Base-by-base conservation (phyloP, 2,797 vertebrate species). In the Zalophus californianus region DNA sequence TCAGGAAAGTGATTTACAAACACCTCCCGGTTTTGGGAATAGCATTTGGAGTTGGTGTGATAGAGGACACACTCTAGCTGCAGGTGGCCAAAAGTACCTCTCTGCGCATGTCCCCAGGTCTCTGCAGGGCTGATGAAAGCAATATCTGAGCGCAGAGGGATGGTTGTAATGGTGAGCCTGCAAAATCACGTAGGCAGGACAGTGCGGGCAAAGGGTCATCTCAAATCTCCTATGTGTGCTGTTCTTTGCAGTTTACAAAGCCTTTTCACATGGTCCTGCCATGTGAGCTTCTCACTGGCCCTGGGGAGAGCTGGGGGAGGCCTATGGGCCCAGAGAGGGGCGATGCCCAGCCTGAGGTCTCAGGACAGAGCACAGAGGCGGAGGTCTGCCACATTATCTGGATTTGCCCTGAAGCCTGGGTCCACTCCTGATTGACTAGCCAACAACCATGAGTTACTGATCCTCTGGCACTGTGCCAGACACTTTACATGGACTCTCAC, bases 1-100 rank as follows among this genome's bases (percentile, higher is more conserved):
- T 29, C n/a, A 82, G 77, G 62, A 88, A 79, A 91, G 72, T 48
- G 78, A 94, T 88, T 73, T 90, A 41, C 11, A 93, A 35, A 75
- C 23, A 21, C 85, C 60, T 75, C 58, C 1, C 38, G 20, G 8
- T 66, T 89, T 89, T 44, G 52, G 14, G 32, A 44, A 60, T 29
- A 15, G 32, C 38, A 58, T 73, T 89, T 32, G 60, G 60, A 73
- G 29, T 35, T 54, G 25, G 62, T 85, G 35, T 56, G 23, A n/a
- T 54, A 16, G 73, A 80, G 84, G 41, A 75, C 9, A 85, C 48
- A 16, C 83, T n/a, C 23, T 3, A 78, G 44, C 38, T 86, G 38
- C 25, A 90, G 60, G 58, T 79, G 18, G 44, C 32, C 44, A 5
- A 56, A 60, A 54, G 44, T 21, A 82, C 35, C 41, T 88, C 41